Conservation (phyloP, 1,140 invertebrate genomes). For the Gonatopus flavifemur region DNA sequence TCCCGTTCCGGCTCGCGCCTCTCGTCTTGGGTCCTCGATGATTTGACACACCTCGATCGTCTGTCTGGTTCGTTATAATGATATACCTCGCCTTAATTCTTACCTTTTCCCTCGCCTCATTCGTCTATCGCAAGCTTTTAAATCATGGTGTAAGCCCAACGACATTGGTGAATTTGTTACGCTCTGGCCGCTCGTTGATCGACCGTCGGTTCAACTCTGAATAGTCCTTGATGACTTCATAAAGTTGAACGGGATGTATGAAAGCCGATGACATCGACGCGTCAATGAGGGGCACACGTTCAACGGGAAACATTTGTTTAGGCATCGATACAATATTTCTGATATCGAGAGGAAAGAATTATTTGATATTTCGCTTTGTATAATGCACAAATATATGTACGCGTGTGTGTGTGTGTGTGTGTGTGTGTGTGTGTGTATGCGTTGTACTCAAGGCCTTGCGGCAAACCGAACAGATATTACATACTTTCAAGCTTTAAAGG, state of each 20-base stretch:
- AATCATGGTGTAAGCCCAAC: conserved; percentile 17
- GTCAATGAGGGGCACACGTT: too few relatives aligned
- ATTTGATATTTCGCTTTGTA: background rate
- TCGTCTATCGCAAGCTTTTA: conserved; percentile 8
- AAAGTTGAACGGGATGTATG: conserved; percentile 23
- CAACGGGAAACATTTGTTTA: too few relatives aligned
- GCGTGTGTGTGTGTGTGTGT: too few relatives aligned
- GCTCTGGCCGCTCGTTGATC: conserved; percentile 29
- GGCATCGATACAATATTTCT: too few relatives aligned
- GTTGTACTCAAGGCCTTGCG: too few relatives aligned
- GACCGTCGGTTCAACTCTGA: conserved; percentile 33
- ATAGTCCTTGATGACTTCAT: conserved; percentile 55
- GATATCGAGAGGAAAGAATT: too few relatives aligned
- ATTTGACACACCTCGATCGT: conserved; percentile 21
- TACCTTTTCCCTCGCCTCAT: background rate
- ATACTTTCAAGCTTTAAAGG: conserved; percentile 42
- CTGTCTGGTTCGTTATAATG: conserved; percentile 17
- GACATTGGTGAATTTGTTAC: conserved; percentile 46
- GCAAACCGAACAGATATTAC: too few relatives aligned
- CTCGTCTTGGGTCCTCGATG: too few relatives aligned
- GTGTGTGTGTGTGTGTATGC: background rate
- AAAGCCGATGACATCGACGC: background rate
- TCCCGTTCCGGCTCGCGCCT: conserved; percentile 28
- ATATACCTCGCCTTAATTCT: background rate
- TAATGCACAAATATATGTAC: background rate